A percentile compares a stretch with the other conserved stretches of the same genome.
Conservation (phyloP, 2,113 vertebrate species). For the Chionis minor region DNA sequence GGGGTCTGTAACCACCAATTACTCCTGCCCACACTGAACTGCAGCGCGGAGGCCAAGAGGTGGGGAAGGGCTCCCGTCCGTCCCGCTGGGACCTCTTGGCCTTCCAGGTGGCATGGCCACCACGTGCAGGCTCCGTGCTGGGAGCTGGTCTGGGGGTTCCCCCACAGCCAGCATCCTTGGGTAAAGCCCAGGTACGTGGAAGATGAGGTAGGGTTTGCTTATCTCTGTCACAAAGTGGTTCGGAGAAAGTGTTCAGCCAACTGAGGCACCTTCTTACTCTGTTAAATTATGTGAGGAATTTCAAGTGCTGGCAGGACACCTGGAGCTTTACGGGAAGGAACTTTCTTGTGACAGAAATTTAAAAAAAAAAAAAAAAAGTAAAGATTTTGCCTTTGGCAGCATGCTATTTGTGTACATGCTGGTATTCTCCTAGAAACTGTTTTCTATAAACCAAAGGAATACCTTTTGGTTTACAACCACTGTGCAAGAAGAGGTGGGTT, state of each 20-base stretch:
- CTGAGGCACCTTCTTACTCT: background rate
- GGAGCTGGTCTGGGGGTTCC: background rate
- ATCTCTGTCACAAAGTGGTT: background rate
- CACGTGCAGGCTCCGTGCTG: fast-evolving
- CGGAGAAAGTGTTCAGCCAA: background rate
- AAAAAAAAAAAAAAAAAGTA: background rate
- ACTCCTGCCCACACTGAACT: fast-evolving
- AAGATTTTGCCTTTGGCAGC: background rate
- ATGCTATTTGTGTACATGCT: background rate
- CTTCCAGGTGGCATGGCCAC: background rate
- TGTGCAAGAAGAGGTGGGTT: background rate
- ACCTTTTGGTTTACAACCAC: background rate
- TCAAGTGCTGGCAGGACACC: background rate
- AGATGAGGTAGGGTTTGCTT: background rate
- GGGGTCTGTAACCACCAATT: background rate
- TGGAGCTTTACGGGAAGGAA: background rate
- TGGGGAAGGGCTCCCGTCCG: background rate
- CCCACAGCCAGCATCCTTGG: fast-evolving
- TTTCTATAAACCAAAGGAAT: background rate
- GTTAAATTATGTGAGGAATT: background rate
- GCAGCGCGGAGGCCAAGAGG: fast-evolving
- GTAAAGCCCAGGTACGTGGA: background rate
- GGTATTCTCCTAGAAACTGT: background rate
- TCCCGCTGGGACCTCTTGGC: background rate
- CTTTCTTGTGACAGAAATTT: background rate